These are phyloP conservation scores for Pseudorectes ferrugineus DNA, from an alignment of 2,113 vertebrate genomes.

Conservation along the genomic window DNA sequence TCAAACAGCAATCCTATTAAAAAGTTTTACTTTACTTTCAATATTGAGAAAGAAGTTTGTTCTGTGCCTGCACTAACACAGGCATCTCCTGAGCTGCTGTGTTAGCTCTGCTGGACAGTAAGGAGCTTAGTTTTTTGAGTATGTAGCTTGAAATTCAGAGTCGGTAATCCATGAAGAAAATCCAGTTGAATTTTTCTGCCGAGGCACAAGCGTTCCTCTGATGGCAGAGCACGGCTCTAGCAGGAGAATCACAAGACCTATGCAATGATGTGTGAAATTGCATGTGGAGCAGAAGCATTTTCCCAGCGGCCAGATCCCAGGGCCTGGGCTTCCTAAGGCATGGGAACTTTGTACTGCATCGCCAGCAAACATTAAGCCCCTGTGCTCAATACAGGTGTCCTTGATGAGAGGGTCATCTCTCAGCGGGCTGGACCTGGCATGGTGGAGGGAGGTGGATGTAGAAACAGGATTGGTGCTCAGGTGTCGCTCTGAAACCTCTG, in stretches of 20 bases:
- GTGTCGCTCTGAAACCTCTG: not conserved
- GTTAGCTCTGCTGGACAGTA: not conserved
- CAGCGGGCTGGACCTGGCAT: not conserved
- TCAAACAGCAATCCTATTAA: slow-evolving; percentile 55
- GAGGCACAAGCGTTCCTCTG: not conserved
- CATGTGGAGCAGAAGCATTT: slow-evolving; percentile 23
- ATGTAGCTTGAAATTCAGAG: slow-evolving; percentile 27
- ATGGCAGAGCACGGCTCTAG: not conserved
- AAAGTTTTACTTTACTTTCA: slow-evolving; percentile 47
- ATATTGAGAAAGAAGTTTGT: not conserved
- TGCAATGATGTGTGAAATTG: slow-evolving; percentile 8
- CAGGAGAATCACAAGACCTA: slow-evolving; percentile 6
- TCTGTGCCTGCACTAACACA: not conserved
- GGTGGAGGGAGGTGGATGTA: not conserved
- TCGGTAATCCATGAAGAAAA: not conserved
- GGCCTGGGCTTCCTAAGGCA: not conserved
- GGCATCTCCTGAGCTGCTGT: not conserved
- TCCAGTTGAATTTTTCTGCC: not conserved
- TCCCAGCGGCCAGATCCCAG: not conserved
- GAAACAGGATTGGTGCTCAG: accelerated
- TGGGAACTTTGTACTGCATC: not conserved
- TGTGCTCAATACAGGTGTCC: not conserved
- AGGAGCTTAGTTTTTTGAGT: not conserved
- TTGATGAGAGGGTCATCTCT: not conserved
- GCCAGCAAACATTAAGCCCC: not conserved